Base-by-base conservation (phyloP, 1,140 invertebrate species). In the Asbolus verrucosus region DNA sequence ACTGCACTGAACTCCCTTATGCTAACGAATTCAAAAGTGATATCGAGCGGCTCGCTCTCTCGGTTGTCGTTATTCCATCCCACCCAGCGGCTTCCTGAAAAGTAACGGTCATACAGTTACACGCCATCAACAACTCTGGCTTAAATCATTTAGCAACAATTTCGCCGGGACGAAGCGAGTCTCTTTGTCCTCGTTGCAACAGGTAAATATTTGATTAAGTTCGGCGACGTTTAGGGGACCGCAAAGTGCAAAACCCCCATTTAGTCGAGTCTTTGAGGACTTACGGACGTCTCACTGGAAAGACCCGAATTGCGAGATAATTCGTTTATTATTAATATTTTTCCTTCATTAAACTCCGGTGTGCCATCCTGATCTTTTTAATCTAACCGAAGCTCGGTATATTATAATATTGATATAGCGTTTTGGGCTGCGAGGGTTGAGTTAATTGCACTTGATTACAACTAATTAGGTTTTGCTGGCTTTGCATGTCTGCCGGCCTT, bases 71-170 rank as follows among this genome's bases (percentile, higher is more conserved):
- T 91, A 68, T 87, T 89, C 95, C 95, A 97, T 5, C 94, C 95
- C 1, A 97, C 90, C 95, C 95, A 97, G 71, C 93, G 89, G 62
- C 90, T 92, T 60, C 92, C 93, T 85, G 82, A 69, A 80, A 84
- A 63, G 33, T 19, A 63, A 39, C 61, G 21, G 11, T 41, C 33
- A 39, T 63, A 63, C 16, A 63, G 33, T 63, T 63, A 38, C 33
- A 54, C 21, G 15, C 21, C 21, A 3, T 19, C 46, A 27, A 27
- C 46, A 27, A 14, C 46, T 14, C 46, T n/a, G 46, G 21, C 46
- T 54, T 54, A 54, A 27, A 54, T 54, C 21, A 54, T 54, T 54
- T 54, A 54, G 46, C 13, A 54, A 27, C 21, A 54, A 54, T 54
- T 54, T 27, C 14, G 6, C 19, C 46, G 9, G 46, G 27, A 27